These are phyloP conservation scores for Columba livia DNA, from an alignment of 2,113 vertebrate genomes.

Conservation along the genomic window DNA sequence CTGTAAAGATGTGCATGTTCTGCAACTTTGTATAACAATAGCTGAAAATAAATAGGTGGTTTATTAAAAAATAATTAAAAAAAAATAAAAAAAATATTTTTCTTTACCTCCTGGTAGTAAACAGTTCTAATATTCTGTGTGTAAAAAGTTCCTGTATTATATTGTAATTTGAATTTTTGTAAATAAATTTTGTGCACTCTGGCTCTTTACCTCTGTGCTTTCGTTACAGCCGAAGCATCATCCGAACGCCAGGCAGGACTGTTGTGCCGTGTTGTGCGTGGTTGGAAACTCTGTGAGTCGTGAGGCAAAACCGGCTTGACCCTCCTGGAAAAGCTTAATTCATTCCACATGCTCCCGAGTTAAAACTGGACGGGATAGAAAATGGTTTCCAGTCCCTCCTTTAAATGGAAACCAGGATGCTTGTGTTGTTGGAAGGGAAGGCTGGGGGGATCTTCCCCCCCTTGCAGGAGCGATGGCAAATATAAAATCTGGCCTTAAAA, in stretches of 20 bases:
- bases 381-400: slow-evolving; percentile 25
- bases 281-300: background rate
- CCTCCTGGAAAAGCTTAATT: background rate
- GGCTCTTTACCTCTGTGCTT: background rate
- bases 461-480: background rate
- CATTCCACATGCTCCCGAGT: background rate
- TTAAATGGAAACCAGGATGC: slow-evolving; percentile 32
- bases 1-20: slow-evolving; percentile 73
- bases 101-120: slow-evolving; percentile 74
- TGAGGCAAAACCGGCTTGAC: background rate
- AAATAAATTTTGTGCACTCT: slow-evolving; percentile 78
- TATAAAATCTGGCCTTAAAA: background rate
- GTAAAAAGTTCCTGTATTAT: slow-evolving; percentile 81
- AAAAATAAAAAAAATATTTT: slow-evolving; percentile 65
- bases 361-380: background rate
- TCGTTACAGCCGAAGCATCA: accelerated
- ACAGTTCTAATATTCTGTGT: slow-evolving; percentile 70
- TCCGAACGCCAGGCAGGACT: background rate
- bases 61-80: slow-evolving; percentile 36
- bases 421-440: background rate
- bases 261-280: background rate
- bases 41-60: slow-evolving; percentile 64
- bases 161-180: slow-evolving; percentile 81
- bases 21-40: slow-evolving; percentile 76
- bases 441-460: background rate